Conservation (phyloP, 1,140 invertebrate species). For the Aphelinus atriplicis region DNA sequence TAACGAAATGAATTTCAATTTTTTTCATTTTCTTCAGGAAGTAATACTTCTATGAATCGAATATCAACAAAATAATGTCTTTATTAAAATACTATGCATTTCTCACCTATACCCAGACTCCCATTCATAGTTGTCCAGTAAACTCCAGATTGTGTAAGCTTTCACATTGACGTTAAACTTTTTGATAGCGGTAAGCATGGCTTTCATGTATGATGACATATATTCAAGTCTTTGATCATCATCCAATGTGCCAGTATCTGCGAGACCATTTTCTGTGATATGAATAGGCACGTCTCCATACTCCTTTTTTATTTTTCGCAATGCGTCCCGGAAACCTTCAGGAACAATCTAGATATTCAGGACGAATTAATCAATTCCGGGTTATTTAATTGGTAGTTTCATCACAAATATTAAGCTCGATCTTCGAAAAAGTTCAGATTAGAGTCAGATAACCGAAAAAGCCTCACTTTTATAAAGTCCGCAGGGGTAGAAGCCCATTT, state of each 20-base stretch:
- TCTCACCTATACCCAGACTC: conserved; percentile 72
- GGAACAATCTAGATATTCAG: conserved; percentile 56
- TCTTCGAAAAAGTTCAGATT: too few species aligned
- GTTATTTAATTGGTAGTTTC: background rate
- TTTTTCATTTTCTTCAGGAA: background rate
- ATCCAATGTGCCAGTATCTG: conserved; percentile 68
- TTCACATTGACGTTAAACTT: conserved; percentile 31
- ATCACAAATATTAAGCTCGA: too few species aligned
- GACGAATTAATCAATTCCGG: background rate
- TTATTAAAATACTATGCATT: background rate
- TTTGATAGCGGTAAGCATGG: conserved; percentile 50
- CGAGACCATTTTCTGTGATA: conserved; percentile 79
- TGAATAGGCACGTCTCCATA: conserved; percentile 72
- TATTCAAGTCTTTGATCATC: conserved; percentile 65
- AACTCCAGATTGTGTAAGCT: conserved; percentile 77
- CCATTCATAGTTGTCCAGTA: conserved; percentile 88
- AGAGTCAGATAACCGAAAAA: too few species aligned
- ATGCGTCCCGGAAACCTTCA: conserved; percentile 65
- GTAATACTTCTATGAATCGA: background rate
- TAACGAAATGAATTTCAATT: too few species aligned
- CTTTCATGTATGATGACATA: conserved; percentile 66
- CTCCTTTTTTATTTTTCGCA: conserved; percentile 71
- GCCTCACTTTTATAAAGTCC: too few species aligned
- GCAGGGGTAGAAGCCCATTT: conserved; percentile 48
- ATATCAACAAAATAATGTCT: background rate